Percentiles rank a stretch among this genome's conserved stretches.
Conservation (phyloP, 92 coral and sea anemone genomes). For the Chrysogorgia sp. region DNA sequence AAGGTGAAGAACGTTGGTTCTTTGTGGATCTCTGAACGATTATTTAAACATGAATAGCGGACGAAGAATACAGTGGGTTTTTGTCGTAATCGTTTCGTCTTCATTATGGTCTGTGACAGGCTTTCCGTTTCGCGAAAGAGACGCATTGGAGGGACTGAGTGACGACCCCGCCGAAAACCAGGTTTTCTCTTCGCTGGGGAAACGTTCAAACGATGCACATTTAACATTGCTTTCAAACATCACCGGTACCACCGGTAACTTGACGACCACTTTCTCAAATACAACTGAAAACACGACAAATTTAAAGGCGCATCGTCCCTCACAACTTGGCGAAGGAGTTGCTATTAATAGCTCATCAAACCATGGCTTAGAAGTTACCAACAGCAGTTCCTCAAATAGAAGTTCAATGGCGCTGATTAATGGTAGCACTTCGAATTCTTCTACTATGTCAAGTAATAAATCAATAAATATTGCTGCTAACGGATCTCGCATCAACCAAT, state of each 20-base stretch:
- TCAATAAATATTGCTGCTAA: background rate
- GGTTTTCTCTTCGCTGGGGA: conserved; percentile 47
- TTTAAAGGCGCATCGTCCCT: conserved; percentile 44
- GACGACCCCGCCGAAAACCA: conserved; percentile 35
- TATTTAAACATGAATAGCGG: background rate
- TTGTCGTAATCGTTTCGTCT: conserved; percentile 3
- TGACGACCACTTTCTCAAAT: conserved; percentile 65
- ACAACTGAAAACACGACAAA: conserved; percentile 44
- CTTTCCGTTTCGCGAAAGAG: conserved; percentile 15
- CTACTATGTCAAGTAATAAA: conserved; percentile 19
- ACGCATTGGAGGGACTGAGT: background rate
- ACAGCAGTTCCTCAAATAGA: no score
- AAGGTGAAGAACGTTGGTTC: conserved; percentile 28
- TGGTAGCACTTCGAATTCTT: conserved; percentile 32
- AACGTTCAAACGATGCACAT: conserved; percentile 69
- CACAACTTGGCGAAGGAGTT: background rate
- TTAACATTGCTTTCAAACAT: conserved; percentile 66
- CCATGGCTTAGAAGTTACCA: no score
- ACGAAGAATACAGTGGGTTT: conserved; percentile 9
- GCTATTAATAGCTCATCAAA: no score
- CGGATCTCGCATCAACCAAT: no score
- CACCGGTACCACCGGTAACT: conserved; percentile 42
- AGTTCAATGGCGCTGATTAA: background rate
- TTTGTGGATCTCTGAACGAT: background rate
- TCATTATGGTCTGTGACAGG: conserved; percentile 21